phyloP scores from a whole-genome alignment of 2,113 vertebrate genomes.

The Anhinga rufa region DNA sequence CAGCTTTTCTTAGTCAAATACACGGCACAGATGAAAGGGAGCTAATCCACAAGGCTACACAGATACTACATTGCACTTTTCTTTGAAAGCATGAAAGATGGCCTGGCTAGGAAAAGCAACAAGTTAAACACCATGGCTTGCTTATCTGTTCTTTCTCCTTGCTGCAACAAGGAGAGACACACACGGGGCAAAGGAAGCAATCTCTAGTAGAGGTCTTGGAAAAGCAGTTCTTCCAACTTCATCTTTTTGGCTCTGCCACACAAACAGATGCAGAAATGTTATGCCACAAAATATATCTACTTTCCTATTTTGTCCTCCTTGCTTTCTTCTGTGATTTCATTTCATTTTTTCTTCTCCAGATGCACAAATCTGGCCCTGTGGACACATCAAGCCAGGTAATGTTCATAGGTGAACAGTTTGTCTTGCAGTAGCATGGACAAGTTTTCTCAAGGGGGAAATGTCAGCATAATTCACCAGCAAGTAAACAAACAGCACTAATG shows the following conservation, averaged over 20 bases:
- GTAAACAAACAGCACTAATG: background rate
- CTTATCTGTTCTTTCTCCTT: background rate
- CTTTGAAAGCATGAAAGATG: background rate
- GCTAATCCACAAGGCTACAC: background rate
- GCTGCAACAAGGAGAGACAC: background rate
- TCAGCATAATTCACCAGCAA: background rate
- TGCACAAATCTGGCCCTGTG: background rate
- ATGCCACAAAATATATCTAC: background rate
- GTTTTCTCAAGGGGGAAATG: background rate
- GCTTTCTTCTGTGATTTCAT: background rate
- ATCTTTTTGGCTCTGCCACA: background rate
- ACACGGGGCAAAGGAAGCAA: background rate
- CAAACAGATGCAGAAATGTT: background rate
- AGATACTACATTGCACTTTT: background rate
- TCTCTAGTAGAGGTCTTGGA: background rate
- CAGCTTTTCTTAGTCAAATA: conserved; percentile 11
- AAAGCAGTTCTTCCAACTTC: background rate
- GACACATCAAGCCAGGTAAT: background rate
- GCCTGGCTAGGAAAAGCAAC: background rate
- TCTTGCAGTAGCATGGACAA: background rate
- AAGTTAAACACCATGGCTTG: background rate
- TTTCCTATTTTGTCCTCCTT: background rate
- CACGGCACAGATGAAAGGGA: background rate
- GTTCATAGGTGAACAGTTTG: background rate
- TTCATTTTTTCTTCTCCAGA: background rate